These are phyloP conservation scores for Parelbella ahira DNA, from an alignment of 2,888 invertebrate species.

Conservation along the genomic window DNA sequence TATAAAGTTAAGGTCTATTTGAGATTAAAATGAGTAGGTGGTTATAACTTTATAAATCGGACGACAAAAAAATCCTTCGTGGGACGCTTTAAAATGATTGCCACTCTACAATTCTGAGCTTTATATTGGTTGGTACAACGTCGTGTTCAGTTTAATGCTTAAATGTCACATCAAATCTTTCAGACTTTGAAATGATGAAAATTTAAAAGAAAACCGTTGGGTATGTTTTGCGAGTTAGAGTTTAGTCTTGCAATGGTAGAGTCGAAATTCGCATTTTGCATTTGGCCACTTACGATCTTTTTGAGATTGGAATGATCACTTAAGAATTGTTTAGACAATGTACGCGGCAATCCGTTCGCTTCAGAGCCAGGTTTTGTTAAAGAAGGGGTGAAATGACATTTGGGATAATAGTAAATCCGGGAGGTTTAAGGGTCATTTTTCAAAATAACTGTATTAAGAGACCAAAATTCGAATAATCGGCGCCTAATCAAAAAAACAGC, in stretches of 20 bases:
- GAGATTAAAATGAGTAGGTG: conserved; percentile 18
- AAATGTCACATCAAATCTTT: conserved; percentile 45
- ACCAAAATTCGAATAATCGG: not conserved
- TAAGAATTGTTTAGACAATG: conserved; percentile 73
- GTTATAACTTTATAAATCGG: conserved; percentile 35
- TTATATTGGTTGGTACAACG: conserved; percentile 32
- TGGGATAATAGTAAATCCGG: conserved; percentile 59
- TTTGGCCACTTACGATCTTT: conserved; percentile 39
- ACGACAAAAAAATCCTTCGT: conserved; percentile 45
- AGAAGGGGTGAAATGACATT: conserved; percentile 75
- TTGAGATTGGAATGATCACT: conserved; percentile 48
- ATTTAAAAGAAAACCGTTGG: conserved; percentile 41
- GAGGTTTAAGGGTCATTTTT: conserved; percentile 68
- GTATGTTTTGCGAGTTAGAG: conserved; percentile 27
- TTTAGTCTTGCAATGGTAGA: conserved; percentile 21
- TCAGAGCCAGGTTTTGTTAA: conserved; percentile 70
- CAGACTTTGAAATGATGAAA: conserved; percentile 44
- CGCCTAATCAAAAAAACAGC: too few relatives aligned
- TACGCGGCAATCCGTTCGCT: conserved; percentile 68
- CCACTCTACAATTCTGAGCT: conserved; percentile 37
- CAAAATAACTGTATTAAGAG: conserved; percentile 46
- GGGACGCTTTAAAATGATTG: conserved; percentile 56
- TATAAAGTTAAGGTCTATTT: conserved; percentile 28
- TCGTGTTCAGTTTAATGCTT: conserved; percentile 34
- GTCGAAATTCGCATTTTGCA: conserved; percentile 29